Conservation (phyloP, 2,113 vertebrate species). For the Lepisosteus oculatus region DNA sequence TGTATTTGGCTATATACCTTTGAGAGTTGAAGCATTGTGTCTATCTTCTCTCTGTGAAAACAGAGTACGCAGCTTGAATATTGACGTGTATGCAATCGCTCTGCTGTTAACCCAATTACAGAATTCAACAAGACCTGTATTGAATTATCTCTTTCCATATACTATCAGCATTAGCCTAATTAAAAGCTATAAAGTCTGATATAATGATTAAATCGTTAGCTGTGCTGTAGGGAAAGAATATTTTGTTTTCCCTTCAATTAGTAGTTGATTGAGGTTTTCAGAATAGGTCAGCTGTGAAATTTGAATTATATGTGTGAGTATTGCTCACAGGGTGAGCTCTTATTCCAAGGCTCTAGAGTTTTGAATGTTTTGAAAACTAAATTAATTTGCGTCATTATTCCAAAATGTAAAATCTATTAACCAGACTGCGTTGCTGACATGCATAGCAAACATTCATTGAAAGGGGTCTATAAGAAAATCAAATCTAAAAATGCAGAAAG, state of each 20-base stretch:
- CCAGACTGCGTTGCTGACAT: slow-evolving; percentile 2
- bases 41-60: background rate
- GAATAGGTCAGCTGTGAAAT: slow-evolving; percentile 98
- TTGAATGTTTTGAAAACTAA: slow-evolving; percentile 60
- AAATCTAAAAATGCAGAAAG: too few relatives aligned
- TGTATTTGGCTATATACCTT: background rate
- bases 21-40: background rate
- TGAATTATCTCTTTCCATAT: slow-evolving; percentile 88
- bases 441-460: background rate
- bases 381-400: slow-evolving; percentile 23
- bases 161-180: slow-evolving; percentile 90
- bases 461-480: background rate
- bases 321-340: slow-evolving; percentile 77
- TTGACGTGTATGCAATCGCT: slow-evolving; percentile 74
- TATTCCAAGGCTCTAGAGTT: slow-evolving; percentile 67
- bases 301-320: slow-evolving; percentile 91
- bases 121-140: slow-evolving; percentile 82
- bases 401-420: slow-evolving; percentile 17
- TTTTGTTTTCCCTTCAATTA: slow-evolving; percentile 71
- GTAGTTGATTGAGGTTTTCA: slow-evolving; percentile 95
- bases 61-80: slow-evolving; percentile 68
- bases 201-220: slow-evolving; percentile 98
- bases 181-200: slow-evolving; percentile 90
- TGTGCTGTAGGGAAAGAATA: slow-evolving; percentile 92
- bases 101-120: slow-evolving; percentile 86